Evolutionary conservation across 2,888 invertebrate genomes (phyloP), one percentile per base, ranked within the genome.

Genomic region (Acronicta leporina): DNA sequence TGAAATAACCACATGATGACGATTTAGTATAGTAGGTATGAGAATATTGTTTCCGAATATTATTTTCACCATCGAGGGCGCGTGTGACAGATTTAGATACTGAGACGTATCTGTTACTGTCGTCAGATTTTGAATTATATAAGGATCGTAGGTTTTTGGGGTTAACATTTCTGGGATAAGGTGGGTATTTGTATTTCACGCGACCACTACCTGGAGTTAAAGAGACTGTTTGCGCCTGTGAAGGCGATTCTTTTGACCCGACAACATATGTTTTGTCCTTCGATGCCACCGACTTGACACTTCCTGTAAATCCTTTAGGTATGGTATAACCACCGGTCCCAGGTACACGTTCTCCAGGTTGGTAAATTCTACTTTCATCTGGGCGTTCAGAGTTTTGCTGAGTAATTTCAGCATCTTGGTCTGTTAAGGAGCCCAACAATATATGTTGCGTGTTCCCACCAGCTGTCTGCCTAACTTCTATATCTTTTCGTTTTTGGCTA

Each of bases 1-100:
- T 97, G 75, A 98, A 97, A 83, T 97, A 97, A 9, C 98, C 98
- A 85, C 98, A 98, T 1, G 97, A 97, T 2, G 97, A 97, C 9
- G 97, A 97, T 87, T 98, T 98, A 0, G 97, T 97, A 80, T 97
- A 98, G 88, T 97, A 98, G 0, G 97, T 96, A 71, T 97, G 97
- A 1, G 97, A 96, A 82, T 96, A 96, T 88, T 96, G 96, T 83
- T 97, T 96, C 63, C 96, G 96, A 60, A 96, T 95, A 77, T 95
- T 95, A 81, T 95, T 95, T 44, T 94, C 95, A 56, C 94, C 93
- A 70, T 96, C 96, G 73, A 97, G 91, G 77, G 96, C 96, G 7
- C 97, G 97, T 0, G 97, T 96, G 51, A 97, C 96, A 3, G 97
- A 97, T 86, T 97, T 97, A 1, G 97, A 97, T 6, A 97, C 96